A percentile compares a stretch with the other conserved stretches of the same genome.
Conservation (phyloP, 35 echinoderm and acorn worm species). For the Apostichopus californicus region DNA sequence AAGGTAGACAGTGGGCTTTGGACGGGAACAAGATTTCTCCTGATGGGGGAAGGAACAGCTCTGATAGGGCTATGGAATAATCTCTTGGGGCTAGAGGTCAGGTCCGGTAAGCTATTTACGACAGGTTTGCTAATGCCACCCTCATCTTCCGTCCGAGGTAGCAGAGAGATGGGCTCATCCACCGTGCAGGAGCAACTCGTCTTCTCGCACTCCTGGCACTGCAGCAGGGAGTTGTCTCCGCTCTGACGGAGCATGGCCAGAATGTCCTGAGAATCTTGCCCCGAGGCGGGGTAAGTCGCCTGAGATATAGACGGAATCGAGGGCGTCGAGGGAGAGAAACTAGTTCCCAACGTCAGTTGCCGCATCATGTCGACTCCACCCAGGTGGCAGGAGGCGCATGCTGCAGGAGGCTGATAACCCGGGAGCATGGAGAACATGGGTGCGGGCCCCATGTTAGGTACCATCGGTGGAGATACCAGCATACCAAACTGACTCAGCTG, state of each 20-base stretch:
- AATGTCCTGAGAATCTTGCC: conserved; percentile 19
- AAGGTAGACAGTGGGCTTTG: conserved; percentile 60
- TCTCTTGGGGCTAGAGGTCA: conserved; percentile 2
- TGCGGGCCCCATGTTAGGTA: conserved; percentile 15
- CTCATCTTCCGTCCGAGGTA: not conserved
- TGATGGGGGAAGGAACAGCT: conserved; percentile 5
- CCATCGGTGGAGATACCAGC: conserved; percentile 11
- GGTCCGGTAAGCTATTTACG: not conserved
- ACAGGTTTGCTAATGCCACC: not conserved
- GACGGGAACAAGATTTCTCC: not conserved
- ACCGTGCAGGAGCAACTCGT: conserved; percentile 24
- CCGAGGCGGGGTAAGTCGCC: not conserved
- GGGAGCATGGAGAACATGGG: conserved; percentile 17
- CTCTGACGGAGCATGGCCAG: conserved; percentile 46
- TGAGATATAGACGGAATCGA: conserved; percentile 9
- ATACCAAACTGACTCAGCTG: conserved; percentile 44
- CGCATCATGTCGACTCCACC: conserved; percentile 17
- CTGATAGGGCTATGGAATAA: conserved; percentile 32
- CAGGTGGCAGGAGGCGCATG: conserved; percentile 17
- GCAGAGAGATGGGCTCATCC: not conserved
- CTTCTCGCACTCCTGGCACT: not conserved
- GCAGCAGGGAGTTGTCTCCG: conserved; percentile 27
- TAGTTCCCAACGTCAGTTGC: conserved; percentile 8
- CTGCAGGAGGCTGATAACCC: conserved; percentile 11
- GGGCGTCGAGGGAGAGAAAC: not conserved